phyloP scores from a whole-genome alignment of 2,888 invertebrate genomes.

The Hermaeophaga mercurialis region DNA sequence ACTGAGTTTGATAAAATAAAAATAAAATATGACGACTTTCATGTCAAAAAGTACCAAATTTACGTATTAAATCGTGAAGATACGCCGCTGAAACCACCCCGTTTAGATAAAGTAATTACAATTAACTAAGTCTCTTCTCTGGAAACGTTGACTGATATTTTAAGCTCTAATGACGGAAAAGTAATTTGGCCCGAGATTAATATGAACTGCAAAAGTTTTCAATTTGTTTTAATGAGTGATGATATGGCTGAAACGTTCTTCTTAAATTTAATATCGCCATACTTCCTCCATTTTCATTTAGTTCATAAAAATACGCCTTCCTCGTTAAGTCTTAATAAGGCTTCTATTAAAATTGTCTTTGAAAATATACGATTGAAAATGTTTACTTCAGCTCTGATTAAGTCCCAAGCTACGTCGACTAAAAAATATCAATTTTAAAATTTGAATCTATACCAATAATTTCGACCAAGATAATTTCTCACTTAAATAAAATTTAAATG shows the following conservation, averaged over 20 bases:
- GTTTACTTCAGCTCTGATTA: no score
- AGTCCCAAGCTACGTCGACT: no score
- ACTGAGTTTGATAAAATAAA: no score
- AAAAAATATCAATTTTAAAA: no score
- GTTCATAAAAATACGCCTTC: conserved; percentile 12
- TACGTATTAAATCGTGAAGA: no score
- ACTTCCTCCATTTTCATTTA: conserved; percentile 26
- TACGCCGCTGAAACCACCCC: conserved; percentile 23
- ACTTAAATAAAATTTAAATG: no score
- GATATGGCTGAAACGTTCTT: conserved; percentile 34
- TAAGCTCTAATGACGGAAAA: conserved; percentile 51
- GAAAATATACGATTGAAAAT: no score
- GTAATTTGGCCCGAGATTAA: conserved; percentile 51
- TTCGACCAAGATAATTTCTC: no score
- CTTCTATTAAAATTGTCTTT: no score
- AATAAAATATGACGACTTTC: no score
- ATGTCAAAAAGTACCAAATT: no score
- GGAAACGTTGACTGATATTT: conserved; percentile 45
- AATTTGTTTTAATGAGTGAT: conserved; percentile 44
- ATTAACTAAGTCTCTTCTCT: conserved; percentile 46
- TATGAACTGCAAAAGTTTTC: conserved; percentile 49
- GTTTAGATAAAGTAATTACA: conserved; percentile 51
- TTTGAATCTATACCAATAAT: no score
- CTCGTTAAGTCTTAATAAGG: neutral
- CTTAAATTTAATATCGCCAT: conserved; percentile 21